These are phyloP conservation scores for Anolis carolinensis DNA, from an alignment of 2,113 vertebrate genomes.

Conservation along the genomic window DNA sequence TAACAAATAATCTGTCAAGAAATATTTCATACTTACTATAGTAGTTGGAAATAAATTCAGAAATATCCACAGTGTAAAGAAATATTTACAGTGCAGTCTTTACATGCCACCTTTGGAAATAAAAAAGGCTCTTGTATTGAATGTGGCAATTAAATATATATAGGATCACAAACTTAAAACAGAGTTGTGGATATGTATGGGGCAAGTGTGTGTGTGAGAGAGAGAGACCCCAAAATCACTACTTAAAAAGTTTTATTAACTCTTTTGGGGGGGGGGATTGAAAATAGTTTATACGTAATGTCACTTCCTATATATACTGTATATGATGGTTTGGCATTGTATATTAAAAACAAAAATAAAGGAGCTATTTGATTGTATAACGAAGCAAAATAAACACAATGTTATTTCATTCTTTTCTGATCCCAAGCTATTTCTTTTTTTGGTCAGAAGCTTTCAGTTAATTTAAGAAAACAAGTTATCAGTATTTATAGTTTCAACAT, in stretches of 20 bases:
- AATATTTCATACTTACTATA: neutral
- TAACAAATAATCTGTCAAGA: slow-evolving; percentile 24
- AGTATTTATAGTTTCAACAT: no score
- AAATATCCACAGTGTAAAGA: slow-evolving; percentile 16
- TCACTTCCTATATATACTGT: no score
- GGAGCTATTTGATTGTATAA: no score
- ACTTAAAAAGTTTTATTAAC: neutral
- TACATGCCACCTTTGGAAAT: neutral
- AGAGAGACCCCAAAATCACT: slow-evolving; percentile 52
- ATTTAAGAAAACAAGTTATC: no score
- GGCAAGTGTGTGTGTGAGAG: slow-evolving; percentile 19
- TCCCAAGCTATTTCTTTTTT: no score
- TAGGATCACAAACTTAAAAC: neutral
- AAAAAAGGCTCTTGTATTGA: neutral
- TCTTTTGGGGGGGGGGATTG: no score
- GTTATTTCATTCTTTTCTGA: no score
- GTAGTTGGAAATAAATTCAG: neutral
- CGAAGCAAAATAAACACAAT: no score
- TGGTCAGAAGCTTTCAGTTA: no score
- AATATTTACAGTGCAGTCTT: neutral
- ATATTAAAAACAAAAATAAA: no score
- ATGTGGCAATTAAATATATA: neutral
- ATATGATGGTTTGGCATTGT: no score
- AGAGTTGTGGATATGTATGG: slow-evolving; percentile 39
- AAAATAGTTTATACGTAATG: no score